Conservation (phyloP, 2,888 invertebrate species). For the Catocala fraxini region DNA sequence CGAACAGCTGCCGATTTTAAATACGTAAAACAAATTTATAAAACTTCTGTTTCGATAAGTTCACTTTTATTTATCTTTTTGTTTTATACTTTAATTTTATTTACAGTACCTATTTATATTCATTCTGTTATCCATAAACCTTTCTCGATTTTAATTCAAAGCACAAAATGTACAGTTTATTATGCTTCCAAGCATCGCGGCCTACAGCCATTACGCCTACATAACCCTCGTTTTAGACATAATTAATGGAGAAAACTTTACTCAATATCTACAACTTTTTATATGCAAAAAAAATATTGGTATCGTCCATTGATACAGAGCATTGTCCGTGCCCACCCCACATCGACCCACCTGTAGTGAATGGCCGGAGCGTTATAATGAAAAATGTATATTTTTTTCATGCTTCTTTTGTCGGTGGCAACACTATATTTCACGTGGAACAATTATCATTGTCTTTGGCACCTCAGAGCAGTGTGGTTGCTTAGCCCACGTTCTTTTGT, state of each 20-base stretch:
- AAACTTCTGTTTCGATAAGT: conserved; percentile 60
- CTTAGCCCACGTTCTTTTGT: conserved; percentile 58
- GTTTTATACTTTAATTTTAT: too few relatives aligned
- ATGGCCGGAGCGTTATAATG: conserved; percentile 80
- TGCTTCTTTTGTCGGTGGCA: conserved; percentile 84
- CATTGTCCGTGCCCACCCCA: conserved; percentile 83
- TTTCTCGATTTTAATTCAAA: not conserved
- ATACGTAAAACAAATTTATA: conserved; percentile 66
- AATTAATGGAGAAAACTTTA: conserved; percentile 76
- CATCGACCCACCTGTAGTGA: conserved; percentile 83
- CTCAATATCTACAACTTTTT: conserved; percentile 69
- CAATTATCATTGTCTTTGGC: conserved; percentile 88
- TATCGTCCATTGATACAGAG: conserved; percentile 82
- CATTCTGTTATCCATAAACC: conserved; percentile 12
- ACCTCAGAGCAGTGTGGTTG: conserved; percentile 76
- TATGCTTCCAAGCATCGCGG: conserved; percentile 12
- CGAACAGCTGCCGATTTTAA: conserved; percentile 79
- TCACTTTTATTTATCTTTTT: conserved; percentile 31
- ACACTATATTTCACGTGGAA: conserved; percentile 86
- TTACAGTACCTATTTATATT: too few relatives aligned
- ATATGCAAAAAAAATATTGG: conserved; percentile 72
- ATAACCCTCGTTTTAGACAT: conserved; percentile 62
- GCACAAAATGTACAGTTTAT: not conserved
- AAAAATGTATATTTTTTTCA: conserved; percentile 79
- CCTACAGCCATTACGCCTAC: conserved; percentile 57